Conservation (phyloP, 2,797 vertebrate genomes). For the Esox lucius region DNA sequence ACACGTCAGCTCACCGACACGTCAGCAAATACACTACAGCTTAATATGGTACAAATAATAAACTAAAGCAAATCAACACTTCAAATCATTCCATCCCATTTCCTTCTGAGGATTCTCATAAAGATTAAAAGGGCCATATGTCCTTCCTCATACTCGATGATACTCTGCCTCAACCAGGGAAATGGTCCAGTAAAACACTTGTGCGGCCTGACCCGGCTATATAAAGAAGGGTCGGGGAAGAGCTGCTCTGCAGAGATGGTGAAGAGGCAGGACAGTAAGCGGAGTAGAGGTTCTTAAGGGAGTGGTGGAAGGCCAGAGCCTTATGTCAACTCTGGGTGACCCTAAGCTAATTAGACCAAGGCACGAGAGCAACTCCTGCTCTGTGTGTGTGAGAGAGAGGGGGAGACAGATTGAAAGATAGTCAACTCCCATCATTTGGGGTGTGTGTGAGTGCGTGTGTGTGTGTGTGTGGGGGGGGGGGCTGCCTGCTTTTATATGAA, state of each 20-base stretch:
- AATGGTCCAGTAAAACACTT: neutral
- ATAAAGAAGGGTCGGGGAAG: neutral
- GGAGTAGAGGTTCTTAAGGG: neutral
- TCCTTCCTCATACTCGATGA: neutral
- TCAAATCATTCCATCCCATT: neutral
- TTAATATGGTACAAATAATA: too few relatives aligned
- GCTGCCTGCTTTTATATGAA: neutral
- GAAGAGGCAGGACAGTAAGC: neutral
- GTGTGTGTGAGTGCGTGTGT: too few relatives aligned
- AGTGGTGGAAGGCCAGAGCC: neutral
- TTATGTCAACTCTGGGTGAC: slow-evolving; percentile 37
- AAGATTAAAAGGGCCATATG: neutral
- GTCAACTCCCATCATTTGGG: neutral
- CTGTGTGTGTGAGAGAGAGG: neutral
- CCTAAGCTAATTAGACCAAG: slow-evolving; percentile 41
- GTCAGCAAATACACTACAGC: too few relatives aligned
- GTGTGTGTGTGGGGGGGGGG: too few relatives aligned
- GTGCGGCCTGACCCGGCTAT: neutral
- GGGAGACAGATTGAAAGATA: neutral
- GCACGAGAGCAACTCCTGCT: slow-evolving; percentile 29
- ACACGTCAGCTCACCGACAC: too few relatives aligned
- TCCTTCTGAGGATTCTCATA: neutral
- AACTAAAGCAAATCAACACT: neutral
- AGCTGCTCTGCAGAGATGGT: neutral
- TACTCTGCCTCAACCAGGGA: neutral